Base-by-base conservation (phyloP, 2,797 vertebrate species). In the Ptychobarbus kaznakovi region DNA sequence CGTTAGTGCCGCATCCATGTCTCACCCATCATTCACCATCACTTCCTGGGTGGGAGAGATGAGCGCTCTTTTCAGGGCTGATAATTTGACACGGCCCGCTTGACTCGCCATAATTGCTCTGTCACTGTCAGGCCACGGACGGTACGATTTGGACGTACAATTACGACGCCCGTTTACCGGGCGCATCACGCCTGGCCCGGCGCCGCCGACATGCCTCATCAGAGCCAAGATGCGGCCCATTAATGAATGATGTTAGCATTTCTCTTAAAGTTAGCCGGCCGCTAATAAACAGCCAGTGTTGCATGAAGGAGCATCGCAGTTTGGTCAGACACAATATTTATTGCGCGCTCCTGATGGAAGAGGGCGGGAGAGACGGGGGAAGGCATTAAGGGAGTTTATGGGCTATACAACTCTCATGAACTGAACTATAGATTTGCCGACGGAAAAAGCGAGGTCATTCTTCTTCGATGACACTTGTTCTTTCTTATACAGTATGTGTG, bases 221-320 rank as follows among this genome's bases (percentile, higher is more conserved):
- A 99, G 98, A 97, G 95, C 96, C 95, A 96, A 85, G 97, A 97
- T 97, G 96, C 97, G 96, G 97, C 95, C 97, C 97, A 99, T 99
- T 99, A 99, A 99, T 98, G 97, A 97, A 98, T 97, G 97, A 96
- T 99, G 97, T 99, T 99, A 99, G 97, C 97, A 99, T 98, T 99
- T 98, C 97, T 97, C 97, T 99, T 98, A 97, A 97, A 98, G 96
- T 98, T 88, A 89, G 97, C 93, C 92, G 95, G 96, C 96, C 96
- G 96, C 98, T 99, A 99, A 99, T 99, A 99, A 99, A 99, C 97
- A 99, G 97, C 97, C 97, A 98, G 97, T 97, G 97, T 98, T 98
- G 97, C 98, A 99, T 99, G 98, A 99, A 98, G 97, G 97, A 98
- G 97, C 96, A 97, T 96, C 96, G 96, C 95, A 96, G 96, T 97